phyloP scores from a whole-genome alignment of 2,888 invertebrate genomes.

The Oxytorus armatus region DNA sequence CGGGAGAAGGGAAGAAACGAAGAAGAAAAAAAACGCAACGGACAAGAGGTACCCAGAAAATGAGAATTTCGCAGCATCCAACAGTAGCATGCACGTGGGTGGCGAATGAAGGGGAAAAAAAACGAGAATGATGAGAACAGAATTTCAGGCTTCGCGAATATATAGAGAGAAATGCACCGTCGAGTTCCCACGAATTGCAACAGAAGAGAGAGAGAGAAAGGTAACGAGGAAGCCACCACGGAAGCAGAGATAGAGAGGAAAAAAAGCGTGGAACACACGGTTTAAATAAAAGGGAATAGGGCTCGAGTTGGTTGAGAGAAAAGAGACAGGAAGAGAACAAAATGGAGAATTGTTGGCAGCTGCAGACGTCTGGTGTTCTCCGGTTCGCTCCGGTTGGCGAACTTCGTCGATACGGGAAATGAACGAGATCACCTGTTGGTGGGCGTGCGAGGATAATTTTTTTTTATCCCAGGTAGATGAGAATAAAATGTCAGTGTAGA shows the following conservation, averaged over 20 bases:
- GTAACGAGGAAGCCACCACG: conserved; percentile 60
- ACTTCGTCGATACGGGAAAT: conserved; percentile 73
- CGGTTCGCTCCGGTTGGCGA: conserved; percentile 46
- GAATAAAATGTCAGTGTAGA: conserved; percentile 5
- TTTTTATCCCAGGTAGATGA: conserved; percentile 18
- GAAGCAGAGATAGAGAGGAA: conserved; percentile 52
- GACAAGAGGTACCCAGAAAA: conserved; percentile 43
- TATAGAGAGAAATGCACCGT: neutral
- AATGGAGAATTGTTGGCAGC: conserved; percentile 62
- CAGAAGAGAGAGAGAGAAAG: conserved; percentile 21
- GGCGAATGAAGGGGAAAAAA: neutral
- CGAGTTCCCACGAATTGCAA: conserved; percentile 2
- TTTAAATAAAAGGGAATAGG: conserved; percentile 35
- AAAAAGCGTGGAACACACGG: conserved; percentile 56
- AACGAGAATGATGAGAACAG: conserved; percentile 3
- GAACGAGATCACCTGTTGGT: conserved; percentile 75
- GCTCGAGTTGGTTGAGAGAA: conserved; percentile 65
- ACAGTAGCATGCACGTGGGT: conserved; percentile 1
- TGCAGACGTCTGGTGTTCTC: conserved; percentile 69
- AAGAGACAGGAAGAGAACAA: conserved; percentile 19
- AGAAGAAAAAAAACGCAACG: conserved; percentile 34
- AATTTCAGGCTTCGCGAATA: conserved; percentile 7
- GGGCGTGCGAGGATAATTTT: conserved; percentile 49
- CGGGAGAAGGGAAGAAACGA: conserved; percentile 15
- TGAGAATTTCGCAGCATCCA: conserved; percentile 47